These are phyloP conservation scores for Gallinago stenura DNA, from an alignment of 2,797 vertebrate species.

Conservation along the genomic window DNA sequence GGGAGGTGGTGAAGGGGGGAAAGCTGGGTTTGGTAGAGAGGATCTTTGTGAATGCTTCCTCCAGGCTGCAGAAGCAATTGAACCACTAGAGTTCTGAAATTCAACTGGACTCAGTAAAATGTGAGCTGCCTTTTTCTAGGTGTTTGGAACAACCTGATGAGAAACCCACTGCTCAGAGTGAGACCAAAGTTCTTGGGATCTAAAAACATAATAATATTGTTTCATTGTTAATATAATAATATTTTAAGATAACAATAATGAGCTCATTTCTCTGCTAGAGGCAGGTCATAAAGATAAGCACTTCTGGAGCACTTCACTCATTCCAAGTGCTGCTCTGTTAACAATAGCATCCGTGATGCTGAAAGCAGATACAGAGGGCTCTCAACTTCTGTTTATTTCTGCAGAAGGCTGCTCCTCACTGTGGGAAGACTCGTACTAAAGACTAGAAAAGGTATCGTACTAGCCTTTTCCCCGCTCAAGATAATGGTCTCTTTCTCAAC, in stretches of 20 bases:
- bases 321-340: constrained; percentile 14
- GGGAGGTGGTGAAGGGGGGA: not conserved
- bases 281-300: constrained; percentile 2
- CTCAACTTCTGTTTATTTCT: constrained; percentile 19
- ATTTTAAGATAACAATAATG: not conserved
- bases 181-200: not conserved
- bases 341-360: not conserved
- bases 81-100: not conserved
- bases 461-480: not conserved
- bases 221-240: not conserved
- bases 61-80: not conserved
- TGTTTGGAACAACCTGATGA: not conserved
- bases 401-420: not conserved
- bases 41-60: not conserved
- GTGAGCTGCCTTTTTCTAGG: not conserved
- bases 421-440: not conserved
- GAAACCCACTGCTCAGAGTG: not conserved
- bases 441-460: not conserved
- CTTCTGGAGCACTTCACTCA: constrained; percentile 33
- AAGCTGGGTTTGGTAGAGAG: not conserved
- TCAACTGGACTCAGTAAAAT: not conserved
- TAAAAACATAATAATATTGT: not conserved
- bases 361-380: not conserved
- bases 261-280: not conserved
- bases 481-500: not conserved